A percentile compares a stretch with the other conserved stretches of the same genome.
Evolutionary conservation across 2,113 vertebrate species (phyloP).

Genomic region (Clarias macrocephalus): DNA sequence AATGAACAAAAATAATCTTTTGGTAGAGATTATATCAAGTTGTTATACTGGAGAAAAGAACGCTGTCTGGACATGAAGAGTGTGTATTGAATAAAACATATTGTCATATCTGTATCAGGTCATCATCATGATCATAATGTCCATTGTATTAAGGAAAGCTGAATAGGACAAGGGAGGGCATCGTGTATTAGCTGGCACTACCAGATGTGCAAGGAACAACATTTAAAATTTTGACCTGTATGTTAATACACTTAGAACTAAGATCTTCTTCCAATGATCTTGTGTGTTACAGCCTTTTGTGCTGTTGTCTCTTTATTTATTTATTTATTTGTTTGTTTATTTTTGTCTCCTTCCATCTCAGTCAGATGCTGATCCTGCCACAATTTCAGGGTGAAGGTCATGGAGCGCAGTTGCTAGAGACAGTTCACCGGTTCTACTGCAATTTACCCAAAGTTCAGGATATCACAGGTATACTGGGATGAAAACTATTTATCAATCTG

Average conservation of each 20-base stretch:
- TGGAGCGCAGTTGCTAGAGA: conserved; percentile 95
- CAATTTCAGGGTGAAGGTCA: conserved; percentile 98
- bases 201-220: neutral
- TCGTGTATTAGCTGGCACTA: neutral
- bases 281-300: neutral
- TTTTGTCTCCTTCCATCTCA: conserved; percentile 58
- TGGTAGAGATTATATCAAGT: conserved; percentile 42
- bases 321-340: no score
- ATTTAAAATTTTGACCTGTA: conserved; percentile 17
- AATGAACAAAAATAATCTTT: conserved; percentile 51
- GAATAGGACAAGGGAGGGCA: conserved; percentile 16
- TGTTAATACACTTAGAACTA: neutral
- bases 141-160: conserved; percentile 39
- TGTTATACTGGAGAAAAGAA: conserved; percentile 33
- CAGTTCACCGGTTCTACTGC: conserved; percentile 93
- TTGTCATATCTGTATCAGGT: conserved; percentile 43
- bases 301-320: neutral
- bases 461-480: conserved; percentile 84
- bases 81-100: conserved; percentile 44
- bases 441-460: conserved; percentile 88
- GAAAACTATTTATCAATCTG: neutral
- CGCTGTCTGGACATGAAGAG: conserved; percentile 41
- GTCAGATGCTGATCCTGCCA: conserved; percentile 98
- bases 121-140: conserved; percentile 45
- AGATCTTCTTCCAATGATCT: neutral